A percentile compares a stretch with the other conserved stretches of the same genome.
phyloP scores from a whole-genome alignment of 2,797 vertebrate species.

The Anguilla megastoma region DNA sequence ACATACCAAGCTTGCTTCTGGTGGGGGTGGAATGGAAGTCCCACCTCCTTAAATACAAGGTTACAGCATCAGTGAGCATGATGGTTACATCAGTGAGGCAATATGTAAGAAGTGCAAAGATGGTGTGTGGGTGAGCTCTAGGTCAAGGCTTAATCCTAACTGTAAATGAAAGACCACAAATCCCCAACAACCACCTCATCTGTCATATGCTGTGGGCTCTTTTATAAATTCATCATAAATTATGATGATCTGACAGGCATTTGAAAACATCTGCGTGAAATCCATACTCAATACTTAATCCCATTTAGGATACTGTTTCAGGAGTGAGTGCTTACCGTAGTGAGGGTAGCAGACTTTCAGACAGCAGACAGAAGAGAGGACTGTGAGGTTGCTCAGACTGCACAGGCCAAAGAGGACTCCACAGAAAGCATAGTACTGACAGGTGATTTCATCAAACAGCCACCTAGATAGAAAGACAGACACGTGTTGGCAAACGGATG shows the following conservation, averaged over 20 bases:
- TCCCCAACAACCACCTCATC: background rate
- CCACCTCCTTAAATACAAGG: background rate
- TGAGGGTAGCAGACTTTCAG: slow-evolving; percentile 83
- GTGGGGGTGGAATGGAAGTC: background rate
- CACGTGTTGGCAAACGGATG: background rate
- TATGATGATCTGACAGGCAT: background rate
- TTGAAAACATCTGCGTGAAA: background rate
- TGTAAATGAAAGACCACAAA: background rate
- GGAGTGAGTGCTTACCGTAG: slow-evolving; percentile 68
- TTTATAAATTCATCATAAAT: background rate
- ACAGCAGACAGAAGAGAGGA: slow-evolving; percentile 80
- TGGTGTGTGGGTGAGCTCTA: background rate
- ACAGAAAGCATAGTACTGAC: slow-evolving; percentile 81
- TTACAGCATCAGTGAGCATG: background rate
- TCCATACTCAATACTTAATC: background rate
- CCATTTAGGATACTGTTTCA: background rate
- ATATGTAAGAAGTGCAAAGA: background rate
- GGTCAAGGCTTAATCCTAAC: background rate
- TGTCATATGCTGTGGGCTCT: background rate
- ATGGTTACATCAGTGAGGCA: background rate
- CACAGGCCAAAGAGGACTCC: slow-evolving; percentile 76
- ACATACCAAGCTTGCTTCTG: background rate
- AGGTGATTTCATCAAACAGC: slow-evolving; percentile 75
- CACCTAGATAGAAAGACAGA: slow-evolving; percentile 57
- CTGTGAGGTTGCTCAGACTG: slow-evolving; percentile 76